Conservation (phyloP, 2,888 invertebrate genomes). For the Zaprionus bogoriensis region DNA sequence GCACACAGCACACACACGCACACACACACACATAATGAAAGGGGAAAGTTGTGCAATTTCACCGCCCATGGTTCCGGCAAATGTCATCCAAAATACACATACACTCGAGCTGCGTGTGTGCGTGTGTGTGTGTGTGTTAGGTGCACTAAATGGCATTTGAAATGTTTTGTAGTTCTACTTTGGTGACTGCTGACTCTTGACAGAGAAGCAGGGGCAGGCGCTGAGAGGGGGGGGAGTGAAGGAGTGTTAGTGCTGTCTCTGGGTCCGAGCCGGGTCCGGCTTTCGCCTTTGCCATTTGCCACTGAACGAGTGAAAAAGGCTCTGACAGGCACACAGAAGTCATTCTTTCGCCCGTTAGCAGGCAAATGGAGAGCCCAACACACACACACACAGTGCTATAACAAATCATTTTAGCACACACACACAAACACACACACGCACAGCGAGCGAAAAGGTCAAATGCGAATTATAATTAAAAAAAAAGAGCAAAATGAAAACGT, state of each 20-base stretch:
- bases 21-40: conserved; percentile 63
- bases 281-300: conserved; percentile 66
- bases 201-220: neutral
- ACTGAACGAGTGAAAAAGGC: conserved; percentile 52
- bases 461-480: conserved; percentile 51
- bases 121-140: conserved; percentile 41
- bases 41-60: conserved; percentile 77
- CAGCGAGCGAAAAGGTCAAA: conserved; percentile 48
- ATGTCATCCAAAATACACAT: conserved; percentile 37
- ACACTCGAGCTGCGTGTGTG: neutral
- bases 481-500: conserved; percentile 50
- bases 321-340: conserved; percentile 19
- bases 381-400: conserved; percentile 4
- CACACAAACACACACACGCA: conserved; percentile 6
- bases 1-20: neutral
- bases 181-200: conserved; percentile 36
- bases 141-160: conserved; percentile 75
- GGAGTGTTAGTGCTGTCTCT: neutral
- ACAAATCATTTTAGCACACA: conserved; percentile 25
- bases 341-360: conserved; percentile 26
- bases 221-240: neutral
- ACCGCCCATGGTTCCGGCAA: conserved; percentile 71
- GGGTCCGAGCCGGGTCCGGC: conserved; percentile 23
- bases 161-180: conserved; percentile 76
- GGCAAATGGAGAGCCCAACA: conserved; percentile 18